Evolutionary conservation across 2,888 invertebrate genomes (phyloP).

Genomic region (Punctoribates punctum): DNA sequence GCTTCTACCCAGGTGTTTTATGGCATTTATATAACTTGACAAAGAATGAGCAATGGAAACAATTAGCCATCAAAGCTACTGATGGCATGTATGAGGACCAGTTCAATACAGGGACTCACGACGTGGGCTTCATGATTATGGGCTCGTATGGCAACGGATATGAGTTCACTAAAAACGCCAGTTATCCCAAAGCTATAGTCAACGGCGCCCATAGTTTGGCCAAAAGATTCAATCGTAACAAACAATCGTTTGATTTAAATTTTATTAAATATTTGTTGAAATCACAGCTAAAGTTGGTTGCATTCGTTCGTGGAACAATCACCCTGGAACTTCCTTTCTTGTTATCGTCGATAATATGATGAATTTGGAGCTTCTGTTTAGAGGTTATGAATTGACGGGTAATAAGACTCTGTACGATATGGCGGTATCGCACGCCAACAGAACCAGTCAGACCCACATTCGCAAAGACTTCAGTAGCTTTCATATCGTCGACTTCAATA

Average conservation of each 20-base stretch:
- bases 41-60: conserved; percentile 2
- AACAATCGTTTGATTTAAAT: neutral
- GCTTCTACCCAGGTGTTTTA: conserved; percentile 27
- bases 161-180: neutral
- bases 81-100: conserved; percentile 12
- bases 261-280: too few species aligned
- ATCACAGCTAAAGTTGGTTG: conserved; percentile 13
- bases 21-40: conserved; percentile 30
- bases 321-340: neutral
- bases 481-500: conserved; percentile 17
- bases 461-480: conserved; percentile 24
- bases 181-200: neutral
- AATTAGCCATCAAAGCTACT: conserved; percentile 14
- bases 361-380: conserved; percentile 31
- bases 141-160: conserved; percentile 7
- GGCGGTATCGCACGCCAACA: conserved; percentile 30
- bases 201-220: conserved; percentile 4
- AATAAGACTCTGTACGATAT: conserved; percentile 25
- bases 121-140: conserved; percentile 6
- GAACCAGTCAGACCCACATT: neutral
- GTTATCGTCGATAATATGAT: conserved; percentile 36
- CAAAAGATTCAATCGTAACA: conserved; percentile 15
- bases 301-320: neutral
- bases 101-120: neutral
- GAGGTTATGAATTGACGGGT: neutral